phyloP scores from a whole-genome alignment of 2,113 vertebrate genomes.

The Eleginops maclovinus region DNA sequence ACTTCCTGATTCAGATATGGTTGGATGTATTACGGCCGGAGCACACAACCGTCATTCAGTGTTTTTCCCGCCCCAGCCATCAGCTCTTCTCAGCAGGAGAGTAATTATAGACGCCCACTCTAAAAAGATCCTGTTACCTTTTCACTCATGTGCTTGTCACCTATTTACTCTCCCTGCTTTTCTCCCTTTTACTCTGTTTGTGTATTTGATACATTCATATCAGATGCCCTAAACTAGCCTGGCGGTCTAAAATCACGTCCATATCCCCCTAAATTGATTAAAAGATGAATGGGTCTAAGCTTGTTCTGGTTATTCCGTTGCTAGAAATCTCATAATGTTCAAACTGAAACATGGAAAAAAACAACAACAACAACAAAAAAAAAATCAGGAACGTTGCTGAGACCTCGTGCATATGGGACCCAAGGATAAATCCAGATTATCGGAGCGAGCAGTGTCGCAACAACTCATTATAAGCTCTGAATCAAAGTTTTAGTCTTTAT shows the following conservation, averaged over 20 bases:
- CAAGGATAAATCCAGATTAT: constrained; percentile 58
- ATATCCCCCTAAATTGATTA: constrained; percentile 67
- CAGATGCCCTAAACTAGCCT: constrained; percentile 22
- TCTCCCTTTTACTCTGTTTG: constrained; percentile 32
- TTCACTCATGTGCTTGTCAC: constrained; percentile 50
- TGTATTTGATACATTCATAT: constrained; percentile 38
- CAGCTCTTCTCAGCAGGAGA: constrained; percentile 60
- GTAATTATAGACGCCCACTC: constrained; percentile 69
- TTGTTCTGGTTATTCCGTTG: constrained; percentile 45
- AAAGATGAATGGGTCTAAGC: constrained; percentile 68
- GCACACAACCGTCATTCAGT: neutral
- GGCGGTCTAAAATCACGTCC: constrained; percentile 41
- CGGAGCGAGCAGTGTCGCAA: constrained; percentile 34
- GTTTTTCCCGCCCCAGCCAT: constrained; percentile 44
- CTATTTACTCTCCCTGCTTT: constrained; percentile 47
- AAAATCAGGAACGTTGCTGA: constrained; percentile 35
- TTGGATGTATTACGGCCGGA: constrained; percentile 29
- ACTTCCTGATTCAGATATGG: constrained; percentile 47
- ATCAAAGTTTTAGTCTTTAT: constrained; percentile 23
- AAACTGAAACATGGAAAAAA: neutral
- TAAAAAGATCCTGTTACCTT: constrained; percentile 65
- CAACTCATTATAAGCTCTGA: constrained; percentile 50
- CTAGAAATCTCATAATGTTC: constrained; percentile 51
- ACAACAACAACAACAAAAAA: constrained; percentile 4
- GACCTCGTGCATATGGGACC: constrained; percentile 40